These are phyloP conservation scores for Pungitius pungitius DNA, from an alignment of 2,113 vertebrate species.

Conservation along the genomic window DNA sequence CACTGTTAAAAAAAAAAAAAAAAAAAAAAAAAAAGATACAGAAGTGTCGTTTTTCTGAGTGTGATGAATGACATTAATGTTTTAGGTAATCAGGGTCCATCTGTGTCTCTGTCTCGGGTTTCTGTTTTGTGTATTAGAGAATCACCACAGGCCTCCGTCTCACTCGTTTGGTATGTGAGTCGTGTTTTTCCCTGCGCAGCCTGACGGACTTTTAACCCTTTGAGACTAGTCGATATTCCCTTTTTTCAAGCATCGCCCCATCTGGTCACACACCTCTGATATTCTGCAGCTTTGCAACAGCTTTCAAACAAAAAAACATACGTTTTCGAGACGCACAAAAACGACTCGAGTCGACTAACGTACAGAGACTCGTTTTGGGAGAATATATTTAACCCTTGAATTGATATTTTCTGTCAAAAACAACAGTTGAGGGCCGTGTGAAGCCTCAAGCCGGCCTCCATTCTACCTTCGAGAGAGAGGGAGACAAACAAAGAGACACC, in stretches of 20 bases:
- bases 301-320: not conserved
- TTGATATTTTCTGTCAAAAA: no score
- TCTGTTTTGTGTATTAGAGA: conserved; percentile 21
- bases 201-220: conserved; percentile 36
- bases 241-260: conserved; percentile 2
- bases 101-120: not conserved
- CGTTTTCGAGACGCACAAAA: not conserved
- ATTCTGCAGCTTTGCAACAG: not conserved
- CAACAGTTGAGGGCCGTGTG: no score
- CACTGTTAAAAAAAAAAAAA: not conserved
- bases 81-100: not conserved
- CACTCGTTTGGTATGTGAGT: conserved; percentile 29
- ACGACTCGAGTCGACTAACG: no score
- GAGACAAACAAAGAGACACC: not conserved
- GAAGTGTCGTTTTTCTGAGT: not conserved
- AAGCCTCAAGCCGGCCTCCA: no score
- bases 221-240: conserved; percentile 23
- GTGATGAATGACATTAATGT: not conserved
- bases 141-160: conserved; percentile 13
- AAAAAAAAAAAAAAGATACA: no score
- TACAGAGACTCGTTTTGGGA: no score
- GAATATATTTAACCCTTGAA: no score
- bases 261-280: not conserved
- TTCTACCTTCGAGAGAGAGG: no score
- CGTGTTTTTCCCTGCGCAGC: conserved; percentile 15